phyloP scores from a whole-genome alignment of 1,140 invertebrate genomes.

The Drosophila triauraria region DNA sequence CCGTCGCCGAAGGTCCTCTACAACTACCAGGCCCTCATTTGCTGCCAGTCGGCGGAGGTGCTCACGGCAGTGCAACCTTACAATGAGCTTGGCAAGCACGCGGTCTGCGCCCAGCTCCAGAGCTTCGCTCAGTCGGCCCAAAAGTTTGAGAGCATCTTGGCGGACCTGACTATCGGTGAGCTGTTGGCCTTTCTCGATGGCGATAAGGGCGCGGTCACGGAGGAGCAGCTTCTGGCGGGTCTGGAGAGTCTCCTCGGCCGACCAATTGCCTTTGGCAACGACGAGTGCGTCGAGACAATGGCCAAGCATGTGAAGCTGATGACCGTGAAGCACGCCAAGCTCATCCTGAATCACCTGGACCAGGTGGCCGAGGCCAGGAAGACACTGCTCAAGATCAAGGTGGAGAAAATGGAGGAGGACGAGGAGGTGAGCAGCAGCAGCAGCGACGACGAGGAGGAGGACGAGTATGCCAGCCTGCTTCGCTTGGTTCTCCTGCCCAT shows the following conservation, averaged over 20 bases:
- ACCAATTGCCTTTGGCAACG: slow-evolving; percentile 55
- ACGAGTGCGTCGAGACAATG: slow-evolving; percentile 70
- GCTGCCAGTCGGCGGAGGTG: slow-evolving; percentile 20
- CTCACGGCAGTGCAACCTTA: slow-evolving; percentile 19
- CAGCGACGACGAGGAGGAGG: not conserved
- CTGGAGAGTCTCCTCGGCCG: slow-evolving; percentile 50
- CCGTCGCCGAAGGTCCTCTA: slow-evolving; percentile 29
- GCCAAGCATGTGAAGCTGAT: slow-evolving; percentile 45
- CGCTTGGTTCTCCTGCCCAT: slow-evolving; percentile 17
- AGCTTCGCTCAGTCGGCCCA: slow-evolving; percentile 51
- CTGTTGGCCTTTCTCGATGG: slow-evolving; percentile 62
- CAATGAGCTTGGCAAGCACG: slow-evolving; percentile 6
- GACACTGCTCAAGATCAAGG: not conserved
- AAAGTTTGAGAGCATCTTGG: slow-evolving; percentile 48
- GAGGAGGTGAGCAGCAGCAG: not conserved
- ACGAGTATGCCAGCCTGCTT: slow-evolving; percentile 9
- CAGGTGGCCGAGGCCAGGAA: slow-evolving; percentile 17
- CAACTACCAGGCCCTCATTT: slow-evolving; percentile 53
- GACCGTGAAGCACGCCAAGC: not conserved
- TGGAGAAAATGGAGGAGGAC: not conserved
- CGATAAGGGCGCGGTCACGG: not conserved
- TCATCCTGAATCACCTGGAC: slow-evolving; percentile 21
- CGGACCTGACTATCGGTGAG: slow-evolving; percentile 50
- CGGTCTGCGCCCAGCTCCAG: slow-evolving; percentile 38
- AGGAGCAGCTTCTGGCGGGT: slow-evolving; percentile 19